Conservation (phyloP, 2,888 invertebrate genomes). For the Diogma glabrata region DNA sequence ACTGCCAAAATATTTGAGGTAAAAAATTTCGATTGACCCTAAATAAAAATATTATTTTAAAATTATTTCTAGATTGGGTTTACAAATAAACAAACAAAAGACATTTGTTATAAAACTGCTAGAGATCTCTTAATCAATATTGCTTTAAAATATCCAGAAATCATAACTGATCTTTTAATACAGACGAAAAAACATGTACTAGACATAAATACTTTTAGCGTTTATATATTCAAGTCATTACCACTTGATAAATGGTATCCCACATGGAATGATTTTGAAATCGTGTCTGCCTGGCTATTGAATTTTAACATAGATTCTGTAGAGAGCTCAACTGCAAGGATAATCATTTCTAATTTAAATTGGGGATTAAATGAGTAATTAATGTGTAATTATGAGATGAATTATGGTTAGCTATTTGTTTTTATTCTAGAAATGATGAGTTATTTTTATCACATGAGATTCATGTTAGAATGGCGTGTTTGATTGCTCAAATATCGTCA, state of each 20-base stretch:
- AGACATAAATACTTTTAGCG: slow-evolving; percentile 35
- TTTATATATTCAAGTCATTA: slow-evolving; percentile 62
- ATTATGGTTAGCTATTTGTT: slow-evolving; percentile 10
- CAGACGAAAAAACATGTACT: slow-evolving; percentile 38
- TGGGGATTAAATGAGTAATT: slow-evolving; percentile 46
- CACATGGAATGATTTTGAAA: slow-evolving; percentile 48
- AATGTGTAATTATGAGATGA: background rate
- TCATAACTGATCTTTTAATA: slow-evolving; percentile 53
- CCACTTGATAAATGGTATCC: slow-evolving; percentile 60
- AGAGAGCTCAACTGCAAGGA: slow-evolving; percentile 55
- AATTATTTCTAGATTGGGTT: slow-evolving; percentile 52
- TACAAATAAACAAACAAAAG: slow-evolving; percentile 53
- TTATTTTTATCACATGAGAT: slow-evolving; percentile 52
- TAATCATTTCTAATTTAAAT: slow-evolving; percentile 57
- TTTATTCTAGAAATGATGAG: slow-evolving; percentile 29
- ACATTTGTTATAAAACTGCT: slow-evolving; percentile 61
- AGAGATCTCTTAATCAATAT: slow-evolving; percentile 59
- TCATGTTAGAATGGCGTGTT: slow-evolving; percentile 55
- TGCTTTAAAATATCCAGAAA: slow-evolving; percentile 52
- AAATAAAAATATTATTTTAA: slow-evolving; percentile 12
- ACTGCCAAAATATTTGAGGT: slow-evolving; percentile 61
- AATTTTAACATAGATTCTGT: slow-evolving; percentile 45
- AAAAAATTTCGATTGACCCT: slow-evolving; percentile 18
- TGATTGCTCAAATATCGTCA: slow-evolving; percentile 51
- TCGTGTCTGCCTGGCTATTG: slow-evolving; percentile 54